phyloP scores from a whole-genome alignment of 2,113 vertebrate species.

The Brachyhypopomus occidentalis region DNA sequence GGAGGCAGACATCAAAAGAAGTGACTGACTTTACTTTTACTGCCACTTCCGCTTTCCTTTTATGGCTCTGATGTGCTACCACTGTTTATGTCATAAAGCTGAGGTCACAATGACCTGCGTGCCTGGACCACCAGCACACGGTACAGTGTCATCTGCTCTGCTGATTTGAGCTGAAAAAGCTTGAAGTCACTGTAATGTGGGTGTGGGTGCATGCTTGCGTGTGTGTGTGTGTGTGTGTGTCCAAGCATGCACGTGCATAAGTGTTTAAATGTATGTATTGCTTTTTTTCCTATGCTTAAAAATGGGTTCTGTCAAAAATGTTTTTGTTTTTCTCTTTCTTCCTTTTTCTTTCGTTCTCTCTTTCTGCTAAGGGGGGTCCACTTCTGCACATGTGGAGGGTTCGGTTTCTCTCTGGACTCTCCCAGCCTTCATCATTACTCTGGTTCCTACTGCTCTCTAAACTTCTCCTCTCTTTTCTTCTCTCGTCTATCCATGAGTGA shows the following conservation, averaged over 20 bases:
- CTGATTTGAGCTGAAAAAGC: slow-evolving; percentile 1
- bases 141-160: neutral
- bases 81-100: neutral
- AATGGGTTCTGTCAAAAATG: neutral
- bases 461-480: slow-evolving; percentile 22
- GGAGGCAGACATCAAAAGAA: slow-evolving; percentile 34
- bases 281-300: neutral
- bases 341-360: neutral
- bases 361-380: slow-evolving; percentile 43
- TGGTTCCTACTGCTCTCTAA: slow-evolving; percentile 4
- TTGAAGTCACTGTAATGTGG: neutral
- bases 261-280: neutral
- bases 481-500: slow-evolving; percentile 17
- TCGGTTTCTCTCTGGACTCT: slow-evolving; percentile 59
- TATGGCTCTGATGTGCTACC: slow-evolving; percentile 31
- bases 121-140: neutral
- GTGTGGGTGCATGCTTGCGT: slow-evolving; percentile 8
- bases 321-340: no score
- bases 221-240: neutral
- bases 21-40: slow-evolving; percentile 35
- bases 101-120: neutral
- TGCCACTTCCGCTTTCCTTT: slow-evolving; percentile 36
- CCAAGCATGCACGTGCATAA: neutral
- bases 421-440: slow-evolving; percentile 55
- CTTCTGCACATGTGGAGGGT: slow-evolving; percentile 71